A percentile compares a stretch with the other conserved stretches of the same genome.
Conservation (phyloP, 2,888 invertebrate genomes). For the Leuctra nigra region DNA sequence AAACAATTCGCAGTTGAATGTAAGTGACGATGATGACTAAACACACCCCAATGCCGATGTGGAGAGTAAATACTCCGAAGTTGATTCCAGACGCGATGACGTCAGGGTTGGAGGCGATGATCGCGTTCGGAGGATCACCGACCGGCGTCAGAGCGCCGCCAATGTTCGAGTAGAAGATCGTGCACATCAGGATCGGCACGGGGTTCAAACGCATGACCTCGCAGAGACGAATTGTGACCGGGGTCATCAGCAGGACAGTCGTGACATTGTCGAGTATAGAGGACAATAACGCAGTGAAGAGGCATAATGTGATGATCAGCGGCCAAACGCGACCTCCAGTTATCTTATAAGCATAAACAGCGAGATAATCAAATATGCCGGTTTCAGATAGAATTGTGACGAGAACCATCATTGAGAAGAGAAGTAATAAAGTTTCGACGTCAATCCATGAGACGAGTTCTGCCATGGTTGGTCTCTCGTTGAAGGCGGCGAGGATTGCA, state of each 20-base stretch:
- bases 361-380: conserved; percentile 81
- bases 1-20: conserved; percentile 62
- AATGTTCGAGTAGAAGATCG: conserved; percentile 84
- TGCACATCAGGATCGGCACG: conserved; percentile 75
- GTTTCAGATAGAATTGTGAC: conserved; percentile 84
- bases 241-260: conserved; percentile 78
- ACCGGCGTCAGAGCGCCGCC: conserved; percentile 87
- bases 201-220: conserved; percentile 87
- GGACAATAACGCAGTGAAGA: conserved; percentile 72
- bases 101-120: conserved; percentile 71
- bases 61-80: conserved; percentile 71
- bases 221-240: conserved; percentile 84
- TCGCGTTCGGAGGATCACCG: conserved; percentile 89
- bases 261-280: conserved; percentile 86
- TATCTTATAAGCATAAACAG: conserved; percentile 69
- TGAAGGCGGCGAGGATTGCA: conserved; percentile 65
- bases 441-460: conserved; percentile 85
- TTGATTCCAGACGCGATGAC: conserved; percentile 64
- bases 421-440: conserved; percentile 68
- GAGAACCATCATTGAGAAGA: conserved; percentile 90
- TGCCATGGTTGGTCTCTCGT: conserved; percentile 68
- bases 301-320: conserved; percentile 69
- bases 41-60: conserved; percentile 71
- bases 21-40: conserved; percentile 62
- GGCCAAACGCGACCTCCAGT: conserved; percentile 80